Base-by-base conservation (phyloP, 1,140 invertebrate genomes). In the Drosophila paulistorum region DNA sequence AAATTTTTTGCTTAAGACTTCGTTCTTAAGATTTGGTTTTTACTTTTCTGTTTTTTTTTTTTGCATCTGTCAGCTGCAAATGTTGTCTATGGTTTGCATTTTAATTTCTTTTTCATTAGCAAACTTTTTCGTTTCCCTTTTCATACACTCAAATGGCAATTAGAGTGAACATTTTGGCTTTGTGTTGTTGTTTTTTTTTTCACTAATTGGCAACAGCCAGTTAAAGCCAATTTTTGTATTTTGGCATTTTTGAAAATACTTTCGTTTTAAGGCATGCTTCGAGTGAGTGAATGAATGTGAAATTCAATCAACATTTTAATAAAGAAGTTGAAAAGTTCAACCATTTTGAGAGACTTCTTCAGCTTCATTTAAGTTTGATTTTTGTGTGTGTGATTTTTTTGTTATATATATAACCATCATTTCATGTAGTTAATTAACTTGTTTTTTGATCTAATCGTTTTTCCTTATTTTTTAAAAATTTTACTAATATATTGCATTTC, bases 81-180 rank as follows among this genome's bases (percentile, higher is more conserved):
- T 89, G 84, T 81, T 89, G 84, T 78, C 80, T 65, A 74, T 66
- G 45, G 69, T 17, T 37, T 79, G 76, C 57, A 48, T 76, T 66
- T 81, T 89, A 89, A 89, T 89, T 89, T 89, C 67, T 65, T 89
- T 89, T 89, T 90, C 85, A 89, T 89, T 81, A 20, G 41, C 20
- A 45, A 37, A 48, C 48, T 26, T 17, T 39, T 20, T 60, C 13
- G 7, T 17, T 11, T 10, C 60, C 74, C 54, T 61, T 61, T 73
- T 77, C 71, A 71, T 66, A 81, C 78, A 81, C 71, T 76, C 65
- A 83, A 89, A 89, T 89, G 84, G 84, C 84, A 89, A 89, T 89
- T 89, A 89, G 76, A 89, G 54, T 87, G 87, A 90, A 55, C 87
- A 90, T 90, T 78, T 77, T 77, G 58, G 59, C 60, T 71, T 68